These are phyloP conservation scores for Spatulosminthurus flaviceps DNA, from an alignment of 2,888 invertebrate species.

Conservation along the genomic window DNA sequence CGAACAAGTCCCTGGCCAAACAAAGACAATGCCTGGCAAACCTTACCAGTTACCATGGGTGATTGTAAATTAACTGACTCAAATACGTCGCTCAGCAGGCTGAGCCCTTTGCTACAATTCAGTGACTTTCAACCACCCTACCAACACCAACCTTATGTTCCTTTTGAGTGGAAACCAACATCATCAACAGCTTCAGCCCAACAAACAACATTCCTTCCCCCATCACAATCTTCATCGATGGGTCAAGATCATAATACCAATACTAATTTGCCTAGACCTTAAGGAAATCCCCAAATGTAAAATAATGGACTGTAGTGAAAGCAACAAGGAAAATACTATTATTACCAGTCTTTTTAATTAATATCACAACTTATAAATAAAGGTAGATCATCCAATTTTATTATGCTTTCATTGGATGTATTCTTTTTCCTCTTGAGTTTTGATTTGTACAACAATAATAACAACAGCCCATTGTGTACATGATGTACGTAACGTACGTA, in stretches of 20 bases:
- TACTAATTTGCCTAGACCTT: constrained; percentile 10
- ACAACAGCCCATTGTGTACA: no score
- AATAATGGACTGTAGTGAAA: no score
- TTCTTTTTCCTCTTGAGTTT: no score
- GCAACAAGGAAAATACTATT: no score
- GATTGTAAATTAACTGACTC: constrained; percentile 63
- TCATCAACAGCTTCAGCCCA: constrained; percentile 17
- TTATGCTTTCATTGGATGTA: no score
- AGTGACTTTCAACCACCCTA: constrained; percentile 38
- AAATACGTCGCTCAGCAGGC: constrained; percentile 61
- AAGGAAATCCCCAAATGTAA: no score
- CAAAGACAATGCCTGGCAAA: constrained; percentile 57
- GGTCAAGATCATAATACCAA: constrained; percentile 9
- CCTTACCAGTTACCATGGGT: constrained; percentile 61
- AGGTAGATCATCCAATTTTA: no score
- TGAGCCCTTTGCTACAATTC: constrained; percentile 56
- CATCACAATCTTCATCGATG: constrained; percentile 14
- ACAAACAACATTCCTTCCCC: constrained; percentile 40
- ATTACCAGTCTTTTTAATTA: no score
- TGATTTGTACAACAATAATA: no score
- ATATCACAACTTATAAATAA: no score
- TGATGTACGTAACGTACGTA: not conserved
- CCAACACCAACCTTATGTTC: constrained; percentile 23
- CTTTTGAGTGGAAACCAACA: constrained; percentile 27
- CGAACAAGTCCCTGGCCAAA: constrained; percentile 55